Evolutionary conservation across 2,113 vertebrate genomes (phyloP), one percentile per base, ranked within the genome.

Genomic region (Poeciliopsis turrubarensis): DNA sequence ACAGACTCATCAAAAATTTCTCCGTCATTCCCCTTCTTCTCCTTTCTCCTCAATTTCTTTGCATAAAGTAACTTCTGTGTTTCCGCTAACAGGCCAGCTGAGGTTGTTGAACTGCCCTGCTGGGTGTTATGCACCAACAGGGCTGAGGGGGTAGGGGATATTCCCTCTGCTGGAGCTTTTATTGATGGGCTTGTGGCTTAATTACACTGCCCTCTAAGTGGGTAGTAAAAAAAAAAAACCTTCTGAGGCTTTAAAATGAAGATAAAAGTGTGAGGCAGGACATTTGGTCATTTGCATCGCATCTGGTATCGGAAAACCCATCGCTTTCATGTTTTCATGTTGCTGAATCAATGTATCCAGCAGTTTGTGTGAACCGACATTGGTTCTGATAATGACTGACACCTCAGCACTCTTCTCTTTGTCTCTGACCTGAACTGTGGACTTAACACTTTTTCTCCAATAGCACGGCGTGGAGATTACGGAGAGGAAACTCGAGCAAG

Each of bases 371-470:
- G 51, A 57, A 57, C 51, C 22, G 22, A 57, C 22, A 10, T 7
- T 4, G 12, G 44, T n/a, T n/a, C 31, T 62, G 73, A 76, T 82
- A 73, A 75, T 11, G 31, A 10, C 29, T n/a, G 63, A 63, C 77
- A 68, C 51, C 34, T 82, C 75, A 75, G 73, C 68, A 61, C 71
- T 79, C 26, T 44, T 65, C 4, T 54, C 65, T 19, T 65, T 0
- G 1, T 69, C 65, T 68, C 44, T 76, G 78, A 86, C 26, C 70
- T 80, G 92, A 68, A 92, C 93, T 92, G 87, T 93, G 91, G 74
- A 76, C 91, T 74, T 57, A 7, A 44, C 26, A 60, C n/a, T 34
- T 39, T 39, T 69, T 70, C 65, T 15, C 0, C 60, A 60, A 75
- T 60, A 27, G 54, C 32, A 26, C 65, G 75, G 66, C 74, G 73